Base-by-base conservation (phyloP, 1,140 invertebrate species). In the Nylanderia fulva region DNA sequence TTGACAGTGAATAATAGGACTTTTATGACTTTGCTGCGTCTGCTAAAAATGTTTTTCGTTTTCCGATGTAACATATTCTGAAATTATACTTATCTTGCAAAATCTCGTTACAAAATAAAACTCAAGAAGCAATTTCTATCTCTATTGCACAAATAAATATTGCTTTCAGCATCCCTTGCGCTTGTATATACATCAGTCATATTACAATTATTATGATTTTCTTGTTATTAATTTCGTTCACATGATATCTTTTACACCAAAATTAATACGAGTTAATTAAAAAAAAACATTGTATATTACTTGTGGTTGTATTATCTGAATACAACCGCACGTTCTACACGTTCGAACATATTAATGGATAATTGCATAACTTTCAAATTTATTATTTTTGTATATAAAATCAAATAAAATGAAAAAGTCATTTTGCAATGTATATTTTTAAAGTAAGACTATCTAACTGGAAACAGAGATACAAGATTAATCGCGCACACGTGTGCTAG, bases 1-100 rank as follows among this genome's bases (percentile, higher is more conserved):
- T 54, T 42, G 66, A 45, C 42, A 45, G 77, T 52, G 66, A 82
- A 36, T 58, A 82, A 72, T 82, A 82, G 7, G 33, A 58, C 60
- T 82, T 79, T 79, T 66, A 79, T 66, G n/a, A 79, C 13, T 29
- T 2, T 5, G 15, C 48, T 11, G 13, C 6, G n/a, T 36, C 15
- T 15, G 13, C 21, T 8, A 52, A 29, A 77, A 66, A 79, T 79
- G 56, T 64, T 54, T 66, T 29, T 21, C 15, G 42, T 77, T 64
- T 24, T 64, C 60, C 60, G 18, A 77, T 36, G 36, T 48, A 63
- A 36, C 7, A n/a, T 33, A 18, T 45, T 48, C 8, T 48, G 29
- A 77, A 64, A 77, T 79, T 79, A 54, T 68, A 33, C 13, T 64
- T 33, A n/a, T 36, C 68, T 79, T 2, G 9, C 42, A 13, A 63